phyloP scores from a whole-genome alignment of 2,113 vertebrate species.

The Mirza zaza region DNA sequence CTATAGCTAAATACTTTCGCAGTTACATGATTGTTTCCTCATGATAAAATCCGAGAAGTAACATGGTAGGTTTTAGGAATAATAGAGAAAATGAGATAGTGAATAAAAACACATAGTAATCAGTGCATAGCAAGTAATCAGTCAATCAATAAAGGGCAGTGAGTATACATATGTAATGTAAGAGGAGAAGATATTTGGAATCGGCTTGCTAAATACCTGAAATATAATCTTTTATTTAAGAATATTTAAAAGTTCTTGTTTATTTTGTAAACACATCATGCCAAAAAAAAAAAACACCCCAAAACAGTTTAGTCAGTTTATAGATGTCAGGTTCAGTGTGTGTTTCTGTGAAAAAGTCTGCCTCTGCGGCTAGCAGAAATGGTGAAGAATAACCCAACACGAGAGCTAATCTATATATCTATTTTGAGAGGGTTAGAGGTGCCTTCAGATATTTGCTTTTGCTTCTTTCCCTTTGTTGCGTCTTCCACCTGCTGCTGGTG shows the following conservation, averaged over 20 bases:
- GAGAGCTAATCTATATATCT: neutral
- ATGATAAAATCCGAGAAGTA: neutral
- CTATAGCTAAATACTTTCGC: neutral
- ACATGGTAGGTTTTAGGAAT: neutral
- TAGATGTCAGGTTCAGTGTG: neutral
- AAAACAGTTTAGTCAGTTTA: neutral
- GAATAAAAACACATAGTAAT: neutral
- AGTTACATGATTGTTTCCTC: neutral
- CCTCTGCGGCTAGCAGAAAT: neutral
- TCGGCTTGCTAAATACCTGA: neutral
- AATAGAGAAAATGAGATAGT: neutral
- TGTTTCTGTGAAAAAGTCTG: neutral
- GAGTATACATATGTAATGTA: neutral
- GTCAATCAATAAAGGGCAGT: neutral
- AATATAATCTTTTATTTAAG: neutral
- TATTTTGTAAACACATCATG: neutral
- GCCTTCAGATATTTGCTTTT: neutral
- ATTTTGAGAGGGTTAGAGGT: too few relatives aligned
- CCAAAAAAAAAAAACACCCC: neutral
- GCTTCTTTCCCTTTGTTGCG: neutral
- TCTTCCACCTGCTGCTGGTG: neutral
- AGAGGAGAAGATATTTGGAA: neutral
- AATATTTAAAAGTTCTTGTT: neutral
- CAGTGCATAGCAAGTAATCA: neutral
- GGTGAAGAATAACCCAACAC: neutral